A percentile compares a stretch with the other conserved stretches of the same genome.
These are phyloP conservation scores for Xestia rhomboidea DNA, from an alignment of 2,888 invertebrate species.

Conservation along the genomic window DNA sequence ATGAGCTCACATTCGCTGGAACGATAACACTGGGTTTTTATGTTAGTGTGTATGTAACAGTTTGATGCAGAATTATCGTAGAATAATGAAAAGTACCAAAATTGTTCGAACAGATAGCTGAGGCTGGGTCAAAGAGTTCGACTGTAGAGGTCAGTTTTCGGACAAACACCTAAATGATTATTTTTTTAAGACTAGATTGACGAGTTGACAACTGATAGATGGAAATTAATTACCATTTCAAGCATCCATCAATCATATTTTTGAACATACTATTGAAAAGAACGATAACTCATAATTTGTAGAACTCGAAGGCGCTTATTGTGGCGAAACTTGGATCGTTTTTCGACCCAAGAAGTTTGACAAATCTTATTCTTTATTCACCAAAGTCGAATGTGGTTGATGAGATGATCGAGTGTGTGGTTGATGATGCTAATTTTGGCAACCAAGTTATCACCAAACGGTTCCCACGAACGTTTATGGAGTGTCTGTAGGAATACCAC, in stretches of 20 bases:
- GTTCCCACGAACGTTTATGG: neutral
- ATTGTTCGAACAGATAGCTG: constrained; percentile 3
- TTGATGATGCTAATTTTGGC: neutral
- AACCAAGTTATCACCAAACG: neutral
- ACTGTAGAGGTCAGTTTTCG: constrained; percentile 3
- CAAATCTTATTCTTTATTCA: neutral
- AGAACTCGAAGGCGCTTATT: neutral
- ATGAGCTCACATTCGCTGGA: constrained; percentile 19
- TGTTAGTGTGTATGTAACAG: neutral
- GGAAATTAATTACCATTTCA: neutral
- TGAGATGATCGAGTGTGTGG: no score
- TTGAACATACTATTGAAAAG: neutral
- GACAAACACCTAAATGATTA: neutral
- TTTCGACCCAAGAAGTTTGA: neutral
- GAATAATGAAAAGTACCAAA: constrained; percentile 26
- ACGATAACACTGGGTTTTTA: constrained; percentile 14
- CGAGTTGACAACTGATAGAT: neutral
- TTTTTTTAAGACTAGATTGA: neutral
- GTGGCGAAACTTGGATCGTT: neutral
- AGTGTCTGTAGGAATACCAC: neutral
- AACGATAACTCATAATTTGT: neutral
- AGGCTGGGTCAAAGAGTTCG: neutral
- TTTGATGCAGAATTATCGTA: constrained; percentile 2
- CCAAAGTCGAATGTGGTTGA: neutral
- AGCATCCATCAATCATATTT: neutral